Percentiles rank a stretch among this genome's conserved stretches.
These are phyloP conservation scores for Anableps anableps DNA, from an alignment of 2,797 vertebrate species.

Conservation along the genomic window DNA sequence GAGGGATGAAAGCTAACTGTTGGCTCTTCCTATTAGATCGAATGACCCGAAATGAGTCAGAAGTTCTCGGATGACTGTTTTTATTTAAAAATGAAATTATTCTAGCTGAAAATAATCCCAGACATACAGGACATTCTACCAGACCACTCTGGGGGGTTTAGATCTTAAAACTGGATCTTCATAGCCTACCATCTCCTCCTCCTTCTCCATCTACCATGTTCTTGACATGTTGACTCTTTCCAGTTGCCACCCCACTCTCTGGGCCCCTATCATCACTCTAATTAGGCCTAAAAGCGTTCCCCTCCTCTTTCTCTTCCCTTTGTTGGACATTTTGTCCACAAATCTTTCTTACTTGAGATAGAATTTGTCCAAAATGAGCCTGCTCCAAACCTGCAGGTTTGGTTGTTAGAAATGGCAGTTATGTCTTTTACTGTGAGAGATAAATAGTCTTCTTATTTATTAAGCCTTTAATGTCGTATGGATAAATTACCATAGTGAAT, in stretches of 20 bases:
- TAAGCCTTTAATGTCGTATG: neutral
- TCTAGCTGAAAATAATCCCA: neutral
- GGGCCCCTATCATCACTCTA: constrained; percentile 49
- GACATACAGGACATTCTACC: neutral
- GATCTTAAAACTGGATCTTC: constrained; percentile 28
- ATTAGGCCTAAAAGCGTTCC: constrained; percentile 42
- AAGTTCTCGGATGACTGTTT: constrained; percentile 1
- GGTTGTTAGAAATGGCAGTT: neutral
- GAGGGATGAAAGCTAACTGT: constrained; percentile 45
- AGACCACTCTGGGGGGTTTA: constrained; percentile 22
- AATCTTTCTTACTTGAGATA: neutral
- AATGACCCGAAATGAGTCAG: neutral
- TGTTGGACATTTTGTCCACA: constrained; percentile 37
- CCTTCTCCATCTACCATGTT: constrained; percentile 16
- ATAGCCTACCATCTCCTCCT: constrained; percentile 19
- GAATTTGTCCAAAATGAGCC: neutral
- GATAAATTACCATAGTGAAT: neutral
- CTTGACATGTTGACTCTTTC: constrained; percentile 26
- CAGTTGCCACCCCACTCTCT: constrained; percentile 29
- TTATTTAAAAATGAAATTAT: neutral
- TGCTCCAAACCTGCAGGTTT: neutral
- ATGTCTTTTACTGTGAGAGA: neutral
- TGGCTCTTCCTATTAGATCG: constrained; percentile 23
- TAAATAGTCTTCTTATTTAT: neutral
- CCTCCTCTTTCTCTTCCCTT: constrained; percentile 30